Conservation (phyloP, 2,888 invertebrate species). For the Neoscelio sp. region DNA sequence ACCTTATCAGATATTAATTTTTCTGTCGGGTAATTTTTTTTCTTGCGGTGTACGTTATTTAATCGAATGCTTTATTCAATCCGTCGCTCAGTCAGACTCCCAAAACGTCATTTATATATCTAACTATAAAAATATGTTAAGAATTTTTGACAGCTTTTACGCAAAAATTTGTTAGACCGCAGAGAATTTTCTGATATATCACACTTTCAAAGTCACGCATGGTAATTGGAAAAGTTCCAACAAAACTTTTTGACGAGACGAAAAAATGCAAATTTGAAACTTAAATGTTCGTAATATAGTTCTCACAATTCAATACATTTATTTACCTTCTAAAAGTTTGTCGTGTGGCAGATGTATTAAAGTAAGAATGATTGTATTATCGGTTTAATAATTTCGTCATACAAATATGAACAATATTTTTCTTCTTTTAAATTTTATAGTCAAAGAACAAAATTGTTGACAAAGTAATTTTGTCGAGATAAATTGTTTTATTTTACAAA, state of each 20-base stretch:
- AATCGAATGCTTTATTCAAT: not conserved
- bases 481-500: too few relatives aligned
- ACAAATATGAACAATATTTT: too few relatives aligned
- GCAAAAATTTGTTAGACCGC: conserved; percentile 16
- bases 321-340: conserved; percentile 20
- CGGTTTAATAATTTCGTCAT: too few relatives aligned
- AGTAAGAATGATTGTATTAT: too few relatives aligned
- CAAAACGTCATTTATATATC: too few relatives aligned
- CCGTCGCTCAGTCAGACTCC: too few relatives aligned
- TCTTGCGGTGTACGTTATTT: not conserved
- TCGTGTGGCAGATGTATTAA: conserved; percentile 1
- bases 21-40: not conserved
- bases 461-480: too few relatives aligned
- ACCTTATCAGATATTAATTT: not conserved
- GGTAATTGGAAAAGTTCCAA: conserved; percentile 43
- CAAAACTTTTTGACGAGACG: conserved; percentile 17
- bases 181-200: conserved; percentile 16
- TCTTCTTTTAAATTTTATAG: too few relatives aligned
- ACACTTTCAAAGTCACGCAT: conserved; percentile 36
- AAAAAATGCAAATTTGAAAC: conserved; percentile 31
- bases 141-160: conserved; percentile 4
- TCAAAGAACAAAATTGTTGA: too few relatives aligned
- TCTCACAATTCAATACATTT: conserved; percentile 21
- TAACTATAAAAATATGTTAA: conserved; percentile 5
- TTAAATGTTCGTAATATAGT: conserved; percentile 20